Percentiles rank a stretch among this genome's conserved stretches.
Evolutionary conservation across 2,888 invertebrate genomes (phyloP).

Genomic region (Apamea monoglypha): DNA sequence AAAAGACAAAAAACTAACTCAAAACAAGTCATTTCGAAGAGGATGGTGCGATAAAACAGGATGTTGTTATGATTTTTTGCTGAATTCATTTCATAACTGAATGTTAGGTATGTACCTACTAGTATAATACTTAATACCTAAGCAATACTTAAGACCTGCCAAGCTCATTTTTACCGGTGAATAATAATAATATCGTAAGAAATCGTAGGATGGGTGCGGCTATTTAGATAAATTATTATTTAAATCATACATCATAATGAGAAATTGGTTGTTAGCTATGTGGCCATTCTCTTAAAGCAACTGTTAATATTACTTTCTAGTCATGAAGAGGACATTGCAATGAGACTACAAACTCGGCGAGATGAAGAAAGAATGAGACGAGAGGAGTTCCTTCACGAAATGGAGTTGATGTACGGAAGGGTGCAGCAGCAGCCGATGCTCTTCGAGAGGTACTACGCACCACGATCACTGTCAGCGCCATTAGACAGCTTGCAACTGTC

Average conservation of each 20-base stretch:
- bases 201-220: not conserved
- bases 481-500: conserved; percentile 81
- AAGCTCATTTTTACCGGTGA: not conserved
- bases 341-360: conserved; percentile 91
- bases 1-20: no score
- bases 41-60: no score
- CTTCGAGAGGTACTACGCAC: conserved; percentile 93
- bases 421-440: conserved; percentile 93
- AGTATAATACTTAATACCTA: not conserved
- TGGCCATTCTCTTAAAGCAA: not conserved
- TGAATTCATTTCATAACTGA: not conserved
- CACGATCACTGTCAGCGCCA: conserved; percentile 80
- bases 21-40: no score
- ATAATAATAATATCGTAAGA: not conserved
- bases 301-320: conserved; percentile 69
- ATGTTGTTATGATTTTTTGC: not conserved
- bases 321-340: conserved; percentile 92
- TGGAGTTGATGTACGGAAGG: conserved; percentile 93
- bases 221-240: conserved; percentile 7
- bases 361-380: conserved; percentile 92
- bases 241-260: not conserved
- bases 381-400: conserved; percentile 92
- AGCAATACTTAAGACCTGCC: not conserved
- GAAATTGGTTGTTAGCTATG: conserved; percentile 7
- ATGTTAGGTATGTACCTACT: not conserved